Evolutionary conservation across 2,888 invertebrate genomes (phyloP).

Genomic region (Phragmatobia fuliginosa): DNA sequence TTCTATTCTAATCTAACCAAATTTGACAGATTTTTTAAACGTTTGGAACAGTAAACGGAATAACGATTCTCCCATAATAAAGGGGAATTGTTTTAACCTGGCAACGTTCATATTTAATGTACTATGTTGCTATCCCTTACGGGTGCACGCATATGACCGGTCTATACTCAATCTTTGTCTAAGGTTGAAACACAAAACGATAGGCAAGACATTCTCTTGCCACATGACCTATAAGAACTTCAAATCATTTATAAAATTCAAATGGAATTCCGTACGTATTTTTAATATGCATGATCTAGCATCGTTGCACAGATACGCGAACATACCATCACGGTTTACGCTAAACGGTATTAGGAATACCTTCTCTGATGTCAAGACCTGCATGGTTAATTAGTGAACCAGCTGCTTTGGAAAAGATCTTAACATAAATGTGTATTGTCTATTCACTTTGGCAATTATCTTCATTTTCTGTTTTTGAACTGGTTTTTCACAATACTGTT

Average conservation of each 20-base stretch:
- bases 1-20: too few species aligned
- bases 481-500: background rate
- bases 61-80: too few species aligned
- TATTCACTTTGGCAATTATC: background rate
- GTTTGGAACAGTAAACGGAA: too few species aligned
- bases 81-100: too few species aligned
- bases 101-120: too few species aligned
- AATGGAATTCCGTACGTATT: background rate
- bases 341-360: background rate
- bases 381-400: background rate
- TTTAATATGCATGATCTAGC: background rate
- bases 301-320: background rate
- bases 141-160: too few species aligned
- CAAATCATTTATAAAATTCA: background rate
- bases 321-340: conserved; percentile 1
- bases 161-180: too few species aligned
- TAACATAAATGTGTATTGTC: background rate
- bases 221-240: background rate
- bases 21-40: too few species aligned
- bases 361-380: background rate
- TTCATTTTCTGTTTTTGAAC: background rate
- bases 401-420: background rate
- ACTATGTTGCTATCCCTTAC: too few species aligned
- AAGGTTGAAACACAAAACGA: background rate
- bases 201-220: background rate